Base-by-base conservation (phyloP, 2,888 invertebrate genomes). In the Sarcophaga caerulescens region DNA sequence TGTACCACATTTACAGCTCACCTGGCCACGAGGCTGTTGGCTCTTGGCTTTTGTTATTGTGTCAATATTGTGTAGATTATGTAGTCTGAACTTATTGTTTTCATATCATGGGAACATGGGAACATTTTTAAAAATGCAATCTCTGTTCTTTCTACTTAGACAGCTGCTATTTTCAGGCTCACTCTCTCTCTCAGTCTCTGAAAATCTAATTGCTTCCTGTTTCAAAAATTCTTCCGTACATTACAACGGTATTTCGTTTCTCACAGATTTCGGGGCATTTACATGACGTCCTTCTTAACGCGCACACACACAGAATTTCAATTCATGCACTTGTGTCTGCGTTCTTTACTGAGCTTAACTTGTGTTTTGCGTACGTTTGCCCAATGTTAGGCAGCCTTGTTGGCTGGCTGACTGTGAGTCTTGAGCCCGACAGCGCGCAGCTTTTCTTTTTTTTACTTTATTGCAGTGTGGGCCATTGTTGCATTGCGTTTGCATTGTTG, bases 1-100 rank as follows among this genome's bases (percentile, higher is more conserved):
- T 1, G 75, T 79, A 71, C 45, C 10, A 12, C 44, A 69, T 74
- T 88, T 89, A 59, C 35, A 79, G 90, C 91, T 92, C 93, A 93
- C 93, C 93, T 93, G 93, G 92, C 90, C 90, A 85, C 86, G 81
- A 86, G 86, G 12, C 79, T 75, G 79, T 75, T 84, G 59, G 35
- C 4, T 66, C 35, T 14, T 60, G 14, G 10, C 17, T 77, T 60
- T 76, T 70, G 63, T 70, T 83, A 59, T 81, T 80, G 75, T 80
- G 75, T 82, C 62, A 69, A 59, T 11, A 19, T 59, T 45, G 17
- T 52, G 8, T 4, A 1, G 12, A 52, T 52, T 52, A n/a, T n/a
- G 17, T 52, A 52, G 52, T 52, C 52, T 25, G 57, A 71, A 71
- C 35, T 71, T 75, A 84, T 86, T 86, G 78, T 81, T 78, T 75